phyloP scores from a whole-genome alignment of 2,113 vertebrate species.

The Vulpes ferrilata region DNA sequence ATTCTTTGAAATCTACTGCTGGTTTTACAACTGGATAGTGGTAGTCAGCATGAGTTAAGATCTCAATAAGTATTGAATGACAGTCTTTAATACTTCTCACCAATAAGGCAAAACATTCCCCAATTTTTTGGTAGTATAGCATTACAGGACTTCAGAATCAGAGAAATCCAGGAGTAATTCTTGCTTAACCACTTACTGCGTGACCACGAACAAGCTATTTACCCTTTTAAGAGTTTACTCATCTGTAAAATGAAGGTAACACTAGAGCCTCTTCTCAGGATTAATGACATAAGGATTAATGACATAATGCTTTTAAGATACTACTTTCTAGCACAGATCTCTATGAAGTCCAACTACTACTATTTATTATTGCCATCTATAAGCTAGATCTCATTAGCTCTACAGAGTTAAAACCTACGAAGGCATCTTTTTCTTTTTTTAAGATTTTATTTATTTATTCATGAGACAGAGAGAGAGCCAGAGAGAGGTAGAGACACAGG shows the following conservation, averaged over 20 bases:
- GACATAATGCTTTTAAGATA: conserved; percentile 2
- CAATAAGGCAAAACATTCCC: background rate
- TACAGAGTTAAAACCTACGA: background rate
- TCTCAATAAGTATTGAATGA: background rate
- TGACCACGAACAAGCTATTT: conserved; percentile 6
- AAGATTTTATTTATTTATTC: too few relatives aligned
- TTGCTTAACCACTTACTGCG: background rate
- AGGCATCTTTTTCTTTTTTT: conserved; percentile 34
- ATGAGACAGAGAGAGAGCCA: too few relatives aligned
- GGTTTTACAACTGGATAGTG: background rate
- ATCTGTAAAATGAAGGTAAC: background rate
- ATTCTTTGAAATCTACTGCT: background rate
- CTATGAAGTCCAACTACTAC: background rate
- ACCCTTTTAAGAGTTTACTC: conserved; percentile 2
- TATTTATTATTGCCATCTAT: background rate
- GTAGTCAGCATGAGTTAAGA: background rate
- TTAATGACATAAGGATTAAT: background rate
- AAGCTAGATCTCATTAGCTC: conserved; percentile 12
- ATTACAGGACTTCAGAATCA: background rate
- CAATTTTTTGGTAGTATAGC: background rate
- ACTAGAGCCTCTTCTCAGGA: background rate
- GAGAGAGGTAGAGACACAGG: too few relatives aligned
- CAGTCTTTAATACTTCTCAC: conserved; percentile 7
- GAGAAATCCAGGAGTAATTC: background rate
- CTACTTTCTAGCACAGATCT: background rate